Evolutionary conservation across 1,140 invertebrate species (phyloP), one percentile per base, ranked within the genome.

Genomic region (Zaprionus tsacasi): DNA sequence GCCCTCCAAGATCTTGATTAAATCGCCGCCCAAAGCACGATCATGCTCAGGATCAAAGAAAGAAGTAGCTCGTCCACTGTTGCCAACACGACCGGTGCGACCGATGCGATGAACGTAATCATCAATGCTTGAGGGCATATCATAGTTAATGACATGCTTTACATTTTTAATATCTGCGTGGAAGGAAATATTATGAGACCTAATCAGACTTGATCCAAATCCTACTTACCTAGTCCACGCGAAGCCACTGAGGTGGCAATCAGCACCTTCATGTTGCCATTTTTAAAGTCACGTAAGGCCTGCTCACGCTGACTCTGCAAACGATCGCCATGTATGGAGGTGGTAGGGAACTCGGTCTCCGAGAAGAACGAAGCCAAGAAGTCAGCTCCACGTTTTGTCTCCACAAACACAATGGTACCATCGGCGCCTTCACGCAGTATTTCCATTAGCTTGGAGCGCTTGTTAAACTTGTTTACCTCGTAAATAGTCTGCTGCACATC

Each of bases 101-200:
- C 98, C 98, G 87, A 99, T 99, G 52, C 98, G 94, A 93, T 99
- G 98, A 6, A 99, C 97, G 91, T 99, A 99, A 68, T 98, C 97
- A 71, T 98, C 97, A 68, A 99, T 96, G 27, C 94, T 94, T 1
- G 33, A 78, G 0, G 98, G 98, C 74, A 99, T 88, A 92, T 99
- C 98, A 88, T 96, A 99, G 92, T 99, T 99, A 6, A 99, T 95
- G 0, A 99, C 98, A 82, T 98, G 96, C 56, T 95, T 94, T 0
- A 98, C 96, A 61, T 96, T 95, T 30, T 91, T 92, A 2, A 92
- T 92, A 40, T 92, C 91, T 91, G n/a, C 2, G 13, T 8, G 17
- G 30, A 10, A 17, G 36, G 5, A 43, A 27, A 5, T 17, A 10
- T n/a, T 13, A 43, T 58, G 4, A 12, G 27, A 2, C 2, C 7